Base-by-base conservation (phyloP, 2,888 invertebrate genomes). In the Gnatocerus cornutus region DNA sequence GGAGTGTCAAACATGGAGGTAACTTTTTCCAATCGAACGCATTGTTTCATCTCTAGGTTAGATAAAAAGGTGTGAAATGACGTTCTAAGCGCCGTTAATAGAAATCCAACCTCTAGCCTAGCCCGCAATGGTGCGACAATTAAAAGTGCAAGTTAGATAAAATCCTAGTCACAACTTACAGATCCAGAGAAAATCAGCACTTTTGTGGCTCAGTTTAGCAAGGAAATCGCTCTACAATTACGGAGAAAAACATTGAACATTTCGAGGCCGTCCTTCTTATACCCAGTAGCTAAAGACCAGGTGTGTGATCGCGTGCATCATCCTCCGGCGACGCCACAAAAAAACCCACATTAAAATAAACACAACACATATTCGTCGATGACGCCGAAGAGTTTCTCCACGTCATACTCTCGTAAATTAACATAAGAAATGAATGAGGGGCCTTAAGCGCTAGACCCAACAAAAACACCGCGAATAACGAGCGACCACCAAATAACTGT, bases 251-350 rank as follows among this genome's bases (percentile, higher is more conserved):
- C 21, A 43, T 50, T 52, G 16, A 48, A n/a, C 21, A 43, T 50
- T 52, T 53, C 61, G 67, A 67, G 67, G 67, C 67, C 67, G 52
- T 16, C 30, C 30, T 13, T 10, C 68, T 41, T 48, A 73, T 74
- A 73, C 74, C 75, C 76, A 72, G 76, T 76, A 76, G 76, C 76
- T 45, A 73, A 73, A 70, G 63, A 69, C 73, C 74, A 71, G 74
- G 73, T 74, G 74, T 74, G 72, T 73, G 76, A 76, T 76, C 75
- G 76, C 76, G 76, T 76, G 76, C 71, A 71, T 67, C 71, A 56
- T 70, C 70, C 62, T 41, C 48, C 39, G 58, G 70, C 66, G 13
- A 45, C 55, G 41, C 14, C 59, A 41, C 8, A 55, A 55, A 68
- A 68, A 58, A 64, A 64, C 53, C 39, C 58, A 64, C 58, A 69